These are phyloP conservation scores for Micropoecilia bifurca DNA, from an alignment of 2,797 vertebrate species.

Conservation along the genomic window DNA sequence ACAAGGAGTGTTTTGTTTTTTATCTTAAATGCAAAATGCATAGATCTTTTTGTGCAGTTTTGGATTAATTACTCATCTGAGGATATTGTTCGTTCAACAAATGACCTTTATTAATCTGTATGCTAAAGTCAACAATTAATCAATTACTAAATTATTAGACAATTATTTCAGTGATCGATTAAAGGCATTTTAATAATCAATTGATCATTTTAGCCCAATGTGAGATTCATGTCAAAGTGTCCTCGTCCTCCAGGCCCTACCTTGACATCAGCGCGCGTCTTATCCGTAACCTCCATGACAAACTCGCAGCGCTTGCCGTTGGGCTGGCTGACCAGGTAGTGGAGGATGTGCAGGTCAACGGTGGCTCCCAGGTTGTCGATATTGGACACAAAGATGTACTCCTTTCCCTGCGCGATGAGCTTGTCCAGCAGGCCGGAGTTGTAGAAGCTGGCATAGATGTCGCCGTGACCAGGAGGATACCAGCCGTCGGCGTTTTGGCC, in stretches of 20 bases:
- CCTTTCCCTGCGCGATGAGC: slow-evolving; percentile 90
- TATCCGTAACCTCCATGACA: slow-evolving; percentile 99
- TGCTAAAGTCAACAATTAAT: no score
- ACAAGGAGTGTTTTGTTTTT: no score
- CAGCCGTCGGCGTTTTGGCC: slow-evolving; percentile 91
- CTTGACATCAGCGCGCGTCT: slow-evolving; percentile 96
- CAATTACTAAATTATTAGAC: no score
- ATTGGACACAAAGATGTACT: slow-evolving; percentile 98
- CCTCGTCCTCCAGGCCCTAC: slow-evolving; percentile 58
- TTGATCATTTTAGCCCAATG: no score
- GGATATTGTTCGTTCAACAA: no score
- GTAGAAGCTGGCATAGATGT: slow-evolving; percentile 93
- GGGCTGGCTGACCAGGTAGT: slow-evolving; percentile 93
- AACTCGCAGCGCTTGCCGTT: slow-evolving; percentile 93
- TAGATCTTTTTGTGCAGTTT: no score
- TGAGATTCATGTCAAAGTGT: not conserved
- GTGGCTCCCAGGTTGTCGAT: slow-evolving; percentile 98
- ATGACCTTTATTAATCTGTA: no score
- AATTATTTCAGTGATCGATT: no score
- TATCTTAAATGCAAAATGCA: no score
- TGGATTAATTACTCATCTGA: no score
- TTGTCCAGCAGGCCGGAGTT: slow-evolving; percentile 94
- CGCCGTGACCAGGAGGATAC: slow-evolving; percentile 96
- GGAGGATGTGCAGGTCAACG: slow-evolving; percentile 94
- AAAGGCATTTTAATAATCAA: no score